These are phyloP conservation scores for Choristoneura rosaceana DNA, from an alignment of 2,888 invertebrate genomes.

Conservation along the genomic window DNA sequence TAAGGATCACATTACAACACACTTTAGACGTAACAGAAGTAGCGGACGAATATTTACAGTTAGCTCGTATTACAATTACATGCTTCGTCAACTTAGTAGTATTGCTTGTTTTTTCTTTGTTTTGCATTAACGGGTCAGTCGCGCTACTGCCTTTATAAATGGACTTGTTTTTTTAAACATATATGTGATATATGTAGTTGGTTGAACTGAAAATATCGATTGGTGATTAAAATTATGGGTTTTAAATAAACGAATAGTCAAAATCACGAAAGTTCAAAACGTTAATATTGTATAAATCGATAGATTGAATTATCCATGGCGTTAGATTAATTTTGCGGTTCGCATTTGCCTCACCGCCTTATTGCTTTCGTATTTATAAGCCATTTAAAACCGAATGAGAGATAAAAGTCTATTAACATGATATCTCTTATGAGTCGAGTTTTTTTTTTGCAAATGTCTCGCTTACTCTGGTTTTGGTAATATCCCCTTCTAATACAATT, in stretches of 20 bases:
- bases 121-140: background rate
- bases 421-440: too few species aligned
- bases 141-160: background rate
- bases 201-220: background rate
- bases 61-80: conserved; percentile 3
- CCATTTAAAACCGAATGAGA: too few species aligned
- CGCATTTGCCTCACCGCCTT: background rate
- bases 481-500: too few species aligned
- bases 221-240: background rate
- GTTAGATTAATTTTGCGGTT: too few species aligned
- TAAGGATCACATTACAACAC: background rate
- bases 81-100: background rate
- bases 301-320: too few species aligned
- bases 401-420: too few species aligned
- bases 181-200: background rate
- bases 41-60: conserved; percentile 5
- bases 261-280: too few species aligned
- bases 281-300: too few species aligned
- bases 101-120: conserved; percentile 3
- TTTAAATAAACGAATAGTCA: too few species aligned
- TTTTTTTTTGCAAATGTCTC: too few species aligned
- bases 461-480: too few species aligned
- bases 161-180: background rate
- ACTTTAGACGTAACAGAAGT: background rate
- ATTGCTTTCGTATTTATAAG: background rate